Base-by-base conservation (phyloP, 2,113 vertebrate species). In the Thamnophis sirtalis region DNA sequence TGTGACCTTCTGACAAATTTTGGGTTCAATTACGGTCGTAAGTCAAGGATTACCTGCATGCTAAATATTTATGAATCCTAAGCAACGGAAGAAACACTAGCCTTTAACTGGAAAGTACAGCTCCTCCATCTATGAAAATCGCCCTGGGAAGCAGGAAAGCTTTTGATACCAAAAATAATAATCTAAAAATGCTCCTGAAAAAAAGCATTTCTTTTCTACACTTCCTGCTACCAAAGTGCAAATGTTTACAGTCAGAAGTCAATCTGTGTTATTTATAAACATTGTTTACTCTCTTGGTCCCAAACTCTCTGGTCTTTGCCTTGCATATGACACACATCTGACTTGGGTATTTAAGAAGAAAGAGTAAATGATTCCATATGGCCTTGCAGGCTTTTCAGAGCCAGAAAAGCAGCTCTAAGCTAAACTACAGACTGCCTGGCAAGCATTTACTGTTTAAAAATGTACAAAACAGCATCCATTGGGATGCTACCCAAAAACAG, bases 281-380 rank as follows among this genome's bases (percentile, higher is more conserved):
- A n/a, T 11, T 88, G 92, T 88, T 95, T 87, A 92, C 55, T 26
- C 92, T 43, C 54, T 24, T 33, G 73, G 92, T 86, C 53, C 0
- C 10, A 84, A 60, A 88, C 89, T 28, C 33, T 5, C 33, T 5
- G 21, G 49, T 26, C 92, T 58, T 50, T 26, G 68, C 84, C 0
- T 56, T 19, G 88, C 3, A 51, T 51, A 85, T 4, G 19, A 84
- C 3, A 49, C 90, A 92, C 93, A 90, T 94, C 95, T 93, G 94
- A 86, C 90, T 93, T 21, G 92, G 92, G 86, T 91, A 80, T 90
- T 92, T 90, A 94, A 92, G 24, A 91, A 91, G 48, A 84, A 48
- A 38, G 17, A 48, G 0, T 93, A 94, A 96, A 89, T n/a, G 93
- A 63, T 94, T 94, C 93, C 95, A 94, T 68, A 94, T 92, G 94